Percentiles rank a stretch among this genome's conserved stretches.
Conservation (phyloP, 1,140 invertebrate genomes). For the Caerostris darwini region DNA sequence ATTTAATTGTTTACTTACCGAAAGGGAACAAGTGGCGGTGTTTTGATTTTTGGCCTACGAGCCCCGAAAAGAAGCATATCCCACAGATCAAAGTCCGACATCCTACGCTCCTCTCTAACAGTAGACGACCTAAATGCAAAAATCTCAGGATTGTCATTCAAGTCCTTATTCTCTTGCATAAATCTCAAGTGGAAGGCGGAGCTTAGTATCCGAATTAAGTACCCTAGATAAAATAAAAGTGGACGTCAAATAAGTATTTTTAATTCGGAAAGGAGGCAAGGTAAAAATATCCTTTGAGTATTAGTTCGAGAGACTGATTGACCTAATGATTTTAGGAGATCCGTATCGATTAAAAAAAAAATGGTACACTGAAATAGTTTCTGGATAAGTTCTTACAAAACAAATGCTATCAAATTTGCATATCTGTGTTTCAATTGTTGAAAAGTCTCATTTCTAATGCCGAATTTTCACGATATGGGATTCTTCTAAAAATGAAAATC, state of each 20-base stretch:
- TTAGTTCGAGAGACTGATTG: not conserved
- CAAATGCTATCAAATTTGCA: too few species aligned
- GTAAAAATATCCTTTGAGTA: slow-evolving; percentile 8
- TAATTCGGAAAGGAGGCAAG: not conserved
- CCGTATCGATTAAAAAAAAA: not conserved
- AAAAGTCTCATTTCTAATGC: too few species aligned
- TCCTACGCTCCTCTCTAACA: slow-evolving; percentile 11
- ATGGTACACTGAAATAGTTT: not conserved
- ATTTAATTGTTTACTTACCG: slow-evolving; percentile 10
- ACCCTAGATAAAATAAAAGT: slow-evolving; percentile 33
- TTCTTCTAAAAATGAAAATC: too few species aligned
- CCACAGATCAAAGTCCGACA: slow-evolving; percentile 70
- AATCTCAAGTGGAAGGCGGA: not conserved
- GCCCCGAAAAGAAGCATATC: slow-evolving; percentile 58
- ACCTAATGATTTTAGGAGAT: not conserved
- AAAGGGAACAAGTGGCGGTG: slow-evolving; percentile 51
- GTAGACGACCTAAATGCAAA: slow-evolving; percentile 21
- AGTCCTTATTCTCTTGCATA: slow-evolving; percentile 31
- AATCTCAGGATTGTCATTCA: slow-evolving; percentile 24
- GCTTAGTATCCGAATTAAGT: not conserved
- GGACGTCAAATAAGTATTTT: slow-evolving; percentile 4
- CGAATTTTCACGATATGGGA: too few species aligned
- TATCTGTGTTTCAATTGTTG: too few species aligned
- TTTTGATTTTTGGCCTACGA: slow-evolving; percentile 58
- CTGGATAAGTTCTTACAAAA: too few species aligned